A percentile compares a stretch with the other conserved stretches of the same genome.
phyloP scores from a whole-genome alignment of 1,140 invertebrate species.

The Drosophila suzukii region DNA sequence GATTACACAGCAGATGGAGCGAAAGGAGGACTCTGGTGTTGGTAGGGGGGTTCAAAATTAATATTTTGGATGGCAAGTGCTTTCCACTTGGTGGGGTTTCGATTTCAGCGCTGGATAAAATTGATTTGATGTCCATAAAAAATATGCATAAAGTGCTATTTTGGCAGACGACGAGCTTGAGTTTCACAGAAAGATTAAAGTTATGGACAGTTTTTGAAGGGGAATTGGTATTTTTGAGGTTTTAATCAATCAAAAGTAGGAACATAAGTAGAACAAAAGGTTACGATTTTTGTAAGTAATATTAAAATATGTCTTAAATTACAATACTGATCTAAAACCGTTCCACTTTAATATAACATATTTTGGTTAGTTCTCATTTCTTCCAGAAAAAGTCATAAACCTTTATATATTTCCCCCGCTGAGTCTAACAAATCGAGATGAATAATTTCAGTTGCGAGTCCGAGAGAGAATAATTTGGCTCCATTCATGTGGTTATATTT shows the following conservation, averaged over 20 bases:
- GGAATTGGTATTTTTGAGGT: neutral
- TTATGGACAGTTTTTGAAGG: neutral
- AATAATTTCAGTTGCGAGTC: slow-evolving; percentile 22
- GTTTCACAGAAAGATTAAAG: slow-evolving; percentile 17
- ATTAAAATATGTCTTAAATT: too few species aligned
- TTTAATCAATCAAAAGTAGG: neutral
- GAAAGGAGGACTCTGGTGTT: slow-evolving; percentile 26
- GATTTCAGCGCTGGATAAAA: slow-evolving; percentile 28
- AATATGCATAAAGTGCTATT: slow-evolving; percentile 11
- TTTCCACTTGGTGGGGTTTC: slow-evolving; percentile 52
- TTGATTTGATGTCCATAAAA: slow-evolving; percentile 28
- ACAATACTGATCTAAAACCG: neutral
- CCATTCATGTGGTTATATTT: slow-evolving; percentile 19
- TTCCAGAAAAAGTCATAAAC: slow-evolving; percentile 19
- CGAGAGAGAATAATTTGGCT: slow-evolving; percentile 5
- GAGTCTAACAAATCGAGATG: slow-evolving; percentile 5
- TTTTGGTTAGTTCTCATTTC: neutral
- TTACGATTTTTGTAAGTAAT: too few species aligned
- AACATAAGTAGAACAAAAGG: too few species aligned
- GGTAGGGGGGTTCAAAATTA: slow-evolving; percentile 44
- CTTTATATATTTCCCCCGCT: slow-evolving; percentile 10
- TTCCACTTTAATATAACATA: neutral
- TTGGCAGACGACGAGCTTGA: slow-evolving; percentile 21
- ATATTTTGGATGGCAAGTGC: slow-evolving; percentile 45
- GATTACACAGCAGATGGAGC: slow-evolving; percentile 54